Evolutionary conservation across 2,797 vertebrate genomes (phyloP).

Genomic region (Rhincodon typus): DNA sequence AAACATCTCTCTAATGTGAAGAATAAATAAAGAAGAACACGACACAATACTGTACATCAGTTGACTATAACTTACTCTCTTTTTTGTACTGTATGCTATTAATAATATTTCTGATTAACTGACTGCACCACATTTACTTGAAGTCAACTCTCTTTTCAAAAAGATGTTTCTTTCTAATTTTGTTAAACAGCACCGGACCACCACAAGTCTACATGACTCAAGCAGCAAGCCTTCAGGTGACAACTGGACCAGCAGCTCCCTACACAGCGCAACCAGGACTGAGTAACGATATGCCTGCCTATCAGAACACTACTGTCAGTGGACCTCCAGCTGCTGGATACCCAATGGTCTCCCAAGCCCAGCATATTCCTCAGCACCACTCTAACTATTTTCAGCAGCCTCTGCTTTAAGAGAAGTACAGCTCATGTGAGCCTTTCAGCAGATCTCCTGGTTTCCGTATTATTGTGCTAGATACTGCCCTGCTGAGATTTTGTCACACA

Average conservation of each 20-base stretch:
- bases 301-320: conserved; percentile 63
- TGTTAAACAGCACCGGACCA: conserved; percentile 61
- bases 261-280: conserved; percentile 68
- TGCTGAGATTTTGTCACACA: not conserved
- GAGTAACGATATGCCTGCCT: conserved; percentile 73
- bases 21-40: not conserved
- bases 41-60: not conserved
- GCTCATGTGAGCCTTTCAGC: no score
- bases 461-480: conserved; percentile 13
- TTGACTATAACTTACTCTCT: not conserved
- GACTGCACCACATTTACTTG: not conserved
- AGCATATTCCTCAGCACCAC: conserved; percentile 65
- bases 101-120: not conserved
- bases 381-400: conserved; percentile 82
- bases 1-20: no score
- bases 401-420: conserved; percentile 64
- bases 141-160: not conserved
- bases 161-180: conserved; percentile 38
- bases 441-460: conserved; percentile 3
- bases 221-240: conserved; percentile 51
- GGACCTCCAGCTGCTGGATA: conserved; percentile 68
- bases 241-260: conserved; percentile 44
- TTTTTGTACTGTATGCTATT: not conserved
- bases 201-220: conserved; percentile 70
- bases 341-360: conserved; percentile 60